These are phyloP conservation scores for Anhinga anhinga DNA, from an alignment of 2,113 vertebrate genomes.

Conservation along the genomic window DNA sequence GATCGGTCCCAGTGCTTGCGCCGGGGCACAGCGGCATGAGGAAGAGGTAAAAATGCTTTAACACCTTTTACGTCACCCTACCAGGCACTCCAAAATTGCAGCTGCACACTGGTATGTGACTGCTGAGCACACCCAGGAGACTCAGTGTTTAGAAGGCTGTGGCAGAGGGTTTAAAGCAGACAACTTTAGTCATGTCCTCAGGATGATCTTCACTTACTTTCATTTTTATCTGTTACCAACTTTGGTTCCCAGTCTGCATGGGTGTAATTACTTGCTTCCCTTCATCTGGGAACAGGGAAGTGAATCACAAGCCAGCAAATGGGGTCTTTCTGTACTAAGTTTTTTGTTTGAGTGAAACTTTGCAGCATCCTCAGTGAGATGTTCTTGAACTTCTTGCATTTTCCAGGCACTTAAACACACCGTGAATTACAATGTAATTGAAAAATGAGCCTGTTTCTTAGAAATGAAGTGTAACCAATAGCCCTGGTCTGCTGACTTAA, in stretches of 20 bases:
- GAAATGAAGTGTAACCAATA: slow-evolving; percentile 56
- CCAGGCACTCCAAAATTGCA: not conserved
- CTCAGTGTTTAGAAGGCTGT: not conserved
- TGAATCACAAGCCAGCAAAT: not conserved
- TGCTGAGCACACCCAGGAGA: not conserved
- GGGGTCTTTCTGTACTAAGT: not conserved
- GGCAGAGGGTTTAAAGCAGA: not conserved
- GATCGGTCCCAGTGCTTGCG: not conserved
- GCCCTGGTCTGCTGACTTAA: slow-evolving; percentile 50
- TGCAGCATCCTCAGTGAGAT: not conserved
- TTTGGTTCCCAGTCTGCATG: not conserved
- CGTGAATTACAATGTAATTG: slow-evolving; percentile 40
- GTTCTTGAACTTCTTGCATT: not conserved
- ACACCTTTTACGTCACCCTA: not conserved
- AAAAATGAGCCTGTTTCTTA: slow-evolving; percentile 52
- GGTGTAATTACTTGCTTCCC: not conserved
- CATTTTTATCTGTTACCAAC: not conserved
- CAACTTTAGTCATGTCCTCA: not conserved
- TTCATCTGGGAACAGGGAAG: not conserved
- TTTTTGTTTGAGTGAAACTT: not conserved
- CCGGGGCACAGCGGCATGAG: not conserved
- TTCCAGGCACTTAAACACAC: slow-evolving; percentile 36
- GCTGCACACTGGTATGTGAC: not conserved
- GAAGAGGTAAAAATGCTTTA: not conserved
- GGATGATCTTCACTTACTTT: not conserved